Evolutionary conservation across 2,888 invertebrate genomes (phyloP), one percentile per base, ranked within the genome.

Genomic region (Zhuqinia jingwanae): DNA sequence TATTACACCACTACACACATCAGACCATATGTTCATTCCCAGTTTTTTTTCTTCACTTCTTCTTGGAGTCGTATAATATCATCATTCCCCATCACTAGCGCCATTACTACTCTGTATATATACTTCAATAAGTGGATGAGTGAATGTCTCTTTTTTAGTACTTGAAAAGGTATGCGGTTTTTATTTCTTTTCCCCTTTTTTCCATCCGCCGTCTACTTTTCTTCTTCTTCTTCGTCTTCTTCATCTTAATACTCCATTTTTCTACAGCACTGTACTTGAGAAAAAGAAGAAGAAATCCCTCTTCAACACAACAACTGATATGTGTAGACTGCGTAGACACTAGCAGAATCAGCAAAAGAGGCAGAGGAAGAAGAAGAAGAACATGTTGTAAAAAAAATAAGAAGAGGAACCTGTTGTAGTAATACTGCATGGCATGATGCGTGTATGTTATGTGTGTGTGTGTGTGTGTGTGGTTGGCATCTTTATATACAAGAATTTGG

Each of bases 141-240:
- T 42, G 79, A 79, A 73, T 58, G 85, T 79, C 68, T 77, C 60
- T 83, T 63, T 75, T 6, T 36, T 36, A n/a, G 42, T 63, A 83
- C 42, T 75, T 83, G 65, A 68, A 60, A 78, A 50, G 70, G 50
- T 70, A 70, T 85, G 78, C 56, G 85, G 50, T 85, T 85, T 77
- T 27, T 56, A 27, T 42, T 70, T 73, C 42, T 75, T 42, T 85
- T 58, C 58, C 50, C 42, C 45, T 80, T 50, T 27, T 36, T 36
- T 63, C 6, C 10, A 10, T 58, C 63, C 68, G 13, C n/a, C n/a
- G n/a, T n/a, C n/a, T n/a, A n/a, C n/a, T n/a, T n/a, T n/a, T n/a
- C n/a, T n/a, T n/a, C n/a, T n/a, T n/a, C n/a, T n/a, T n/a, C n/a
- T n/a, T n/a, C n/a, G n/a, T n/a, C n/a, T n/a, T n/a, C n/a, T n/a